These are phyloP conservation scores for Tauraco hartlaubi DNA, from an alignment of 2,797 vertebrate genomes.

Conservation along the genomic window DNA sequence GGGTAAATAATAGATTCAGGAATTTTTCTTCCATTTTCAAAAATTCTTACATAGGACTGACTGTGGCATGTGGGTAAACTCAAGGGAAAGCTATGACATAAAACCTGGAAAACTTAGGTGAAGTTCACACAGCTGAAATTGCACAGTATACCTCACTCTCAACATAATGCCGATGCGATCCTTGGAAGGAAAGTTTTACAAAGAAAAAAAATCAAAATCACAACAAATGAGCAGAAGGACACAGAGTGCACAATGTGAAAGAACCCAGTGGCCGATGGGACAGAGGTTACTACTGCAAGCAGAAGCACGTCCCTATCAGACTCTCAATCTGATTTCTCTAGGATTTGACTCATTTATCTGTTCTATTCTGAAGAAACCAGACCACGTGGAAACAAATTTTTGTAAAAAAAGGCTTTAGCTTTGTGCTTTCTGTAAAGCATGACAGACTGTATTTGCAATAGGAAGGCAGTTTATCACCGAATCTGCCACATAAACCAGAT, in stretches of 20 bases:
- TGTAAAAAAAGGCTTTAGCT: not conserved
- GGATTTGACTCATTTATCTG: not conserved
- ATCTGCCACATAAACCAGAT: not conserved
- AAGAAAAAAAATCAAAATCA: not conserved
- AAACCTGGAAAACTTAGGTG: not conserved
- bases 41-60: not conserved
- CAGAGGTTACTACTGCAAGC: not conserved
- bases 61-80: not conserved
- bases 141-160: not conserved
- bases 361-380: not conserved
- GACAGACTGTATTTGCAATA: not conserved
- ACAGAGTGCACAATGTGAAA: not conserved
- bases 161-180: not conserved
- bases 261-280: not conserved
- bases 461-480: not conserved
- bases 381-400: not conserved
- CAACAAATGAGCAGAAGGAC: not conserved
- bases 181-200: not conserved
- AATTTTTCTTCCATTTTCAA: not conserved
- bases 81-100: not conserved
- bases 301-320: not conserved
- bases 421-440: not conserved
- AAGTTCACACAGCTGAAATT: conserved; percentile 15
- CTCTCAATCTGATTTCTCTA: not conserved
- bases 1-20: not conserved